Conservation (phyloP, 2,113 vertebrate genomes). For the Serinus canaria region DNA sequence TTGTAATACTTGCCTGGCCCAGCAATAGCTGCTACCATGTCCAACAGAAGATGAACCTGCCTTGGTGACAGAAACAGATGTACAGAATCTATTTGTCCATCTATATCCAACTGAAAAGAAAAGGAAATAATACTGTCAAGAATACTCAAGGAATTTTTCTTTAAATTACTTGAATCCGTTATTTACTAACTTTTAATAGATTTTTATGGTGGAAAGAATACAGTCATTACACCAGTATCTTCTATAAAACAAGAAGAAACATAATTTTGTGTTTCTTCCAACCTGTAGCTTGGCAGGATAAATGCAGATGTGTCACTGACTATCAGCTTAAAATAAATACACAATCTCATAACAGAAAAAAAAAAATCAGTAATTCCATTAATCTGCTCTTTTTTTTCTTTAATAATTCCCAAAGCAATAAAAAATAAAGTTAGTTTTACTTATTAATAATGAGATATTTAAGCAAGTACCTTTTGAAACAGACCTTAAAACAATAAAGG, state of each 20-base stretch:
- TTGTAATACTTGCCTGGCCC: conserved; percentile 79
- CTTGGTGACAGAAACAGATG: conserved; percentile 90
- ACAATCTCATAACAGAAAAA: neutral
- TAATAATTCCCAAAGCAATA: neutral
- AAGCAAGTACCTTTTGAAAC: neutral
- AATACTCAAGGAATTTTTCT: neutral
- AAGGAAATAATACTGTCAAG: neutral
- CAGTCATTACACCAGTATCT: neutral
- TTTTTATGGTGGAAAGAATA: neutral
- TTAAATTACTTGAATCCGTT: neutral
- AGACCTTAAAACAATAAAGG: neutral
- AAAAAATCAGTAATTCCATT: neutral
- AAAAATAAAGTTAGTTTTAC: neutral
- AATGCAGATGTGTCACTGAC: neutral
- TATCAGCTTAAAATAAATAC: neutral
- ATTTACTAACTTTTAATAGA: neutral
- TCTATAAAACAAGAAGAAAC: neutral
- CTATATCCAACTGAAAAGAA: conserved; percentile 86
- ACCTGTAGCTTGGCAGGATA: neutral
- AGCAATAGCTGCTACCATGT: conserved; percentile 91
- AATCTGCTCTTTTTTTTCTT: neutral
- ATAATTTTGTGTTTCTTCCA: neutral
- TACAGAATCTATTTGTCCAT: conserved; percentile 88
- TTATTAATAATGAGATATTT: neutral
- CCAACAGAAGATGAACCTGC: conserved; percentile 92